A percentile compares a stretch with the other conserved stretches of the same genome.
phyloP scores from a whole-genome alignment of 2,888 invertebrate genomes.

The Platycheirus albimanus region DNA sequence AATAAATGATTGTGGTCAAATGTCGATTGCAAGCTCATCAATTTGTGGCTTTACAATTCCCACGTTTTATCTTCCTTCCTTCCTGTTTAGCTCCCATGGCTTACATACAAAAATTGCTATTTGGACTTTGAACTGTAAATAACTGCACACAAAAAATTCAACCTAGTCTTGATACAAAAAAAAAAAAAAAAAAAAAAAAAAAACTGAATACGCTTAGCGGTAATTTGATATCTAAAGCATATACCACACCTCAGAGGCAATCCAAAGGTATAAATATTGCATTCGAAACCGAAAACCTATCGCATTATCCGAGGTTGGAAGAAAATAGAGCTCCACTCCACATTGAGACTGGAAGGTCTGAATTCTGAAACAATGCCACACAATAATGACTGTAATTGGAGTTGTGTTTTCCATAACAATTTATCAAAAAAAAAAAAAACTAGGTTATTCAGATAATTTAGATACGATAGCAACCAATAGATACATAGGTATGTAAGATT shows the following conservation, averaged over 20 bases:
- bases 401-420: conserved; percentile 12
- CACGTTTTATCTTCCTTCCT: conserved; percentile 15
- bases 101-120: not conserved
- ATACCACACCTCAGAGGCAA: conserved; percentile 60
- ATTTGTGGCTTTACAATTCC: conserved; percentile 6
- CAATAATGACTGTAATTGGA: conserved; percentile 50
- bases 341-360: not conserved
- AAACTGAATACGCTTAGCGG: not conserved
- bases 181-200: not conserved
- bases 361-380: conserved; percentile 37
- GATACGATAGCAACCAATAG: too few species aligned
- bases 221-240: conserved; percentile 26
- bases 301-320: conserved; percentile 42
- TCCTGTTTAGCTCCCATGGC: not conserved
- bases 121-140: conserved; percentile 45
- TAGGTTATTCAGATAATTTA: conserved; percentile 44
- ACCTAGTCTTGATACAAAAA: not conserved
- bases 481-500: not conserved
- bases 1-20: too few species aligned
- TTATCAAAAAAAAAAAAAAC: conserved; percentile 20
- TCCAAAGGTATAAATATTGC: conserved; percentile 2
- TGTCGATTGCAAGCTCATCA: conserved; percentile 30
- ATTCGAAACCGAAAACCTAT: conserved; percentile 46
- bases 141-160: conserved; percentile 26
- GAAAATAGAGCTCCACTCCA: not conserved